Percentiles rank a stretch among this genome's conserved stretches.
Conservation (phyloP, 2,888 invertebrate genomes). For the Coenonympha arcania region DNA sequence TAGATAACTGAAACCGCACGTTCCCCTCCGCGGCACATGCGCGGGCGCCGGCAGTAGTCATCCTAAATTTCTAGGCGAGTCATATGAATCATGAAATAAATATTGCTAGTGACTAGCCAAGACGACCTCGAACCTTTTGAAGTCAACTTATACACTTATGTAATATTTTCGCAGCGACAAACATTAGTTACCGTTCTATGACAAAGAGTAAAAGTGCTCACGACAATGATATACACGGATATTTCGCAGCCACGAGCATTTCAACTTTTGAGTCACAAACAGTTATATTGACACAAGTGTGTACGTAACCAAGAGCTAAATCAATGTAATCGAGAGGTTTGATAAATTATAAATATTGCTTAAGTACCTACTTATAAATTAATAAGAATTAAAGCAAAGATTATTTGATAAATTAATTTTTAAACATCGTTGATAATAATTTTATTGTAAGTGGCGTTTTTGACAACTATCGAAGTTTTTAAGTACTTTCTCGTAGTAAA, state of each 20-base stretch:
- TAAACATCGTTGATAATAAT: too few species aligned
- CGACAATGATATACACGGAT: constrained; percentile 9
- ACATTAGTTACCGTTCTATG: constrained; percentile 40
- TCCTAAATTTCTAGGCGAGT: constrained; percentile 27
- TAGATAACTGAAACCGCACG: neutral
- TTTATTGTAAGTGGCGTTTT: too few species aligned
- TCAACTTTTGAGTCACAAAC: constrained; percentile 10
- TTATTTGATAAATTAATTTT: too few species aligned
- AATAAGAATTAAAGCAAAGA: too few species aligned
- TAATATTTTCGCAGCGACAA: constrained; percentile 38
- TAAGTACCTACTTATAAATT: too few species aligned
- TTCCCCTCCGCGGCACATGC: constrained; percentile 9
- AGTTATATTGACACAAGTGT: neutral
- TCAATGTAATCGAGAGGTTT: too few species aligned
- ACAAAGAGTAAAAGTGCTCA: constrained; percentile 31
- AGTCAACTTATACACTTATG: constrained; percentile 35
- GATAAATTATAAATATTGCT: too few species aligned
- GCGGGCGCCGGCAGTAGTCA: constrained; percentile 19
- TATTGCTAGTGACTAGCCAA: constrained; percentile 31
- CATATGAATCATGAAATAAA: constrained; percentile 44
- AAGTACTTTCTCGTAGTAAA: too few species aligned
- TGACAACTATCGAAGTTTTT: too few species aligned
- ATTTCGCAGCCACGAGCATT: neutral
- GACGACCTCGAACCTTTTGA: constrained; percentile 40
- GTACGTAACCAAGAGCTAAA: neutral